Evolutionary conservation across 2,797 vertebrate genomes (phyloP), one percentile per base, ranked within the genome.

Genomic region (Hephaestus fuliginosus): DNA sequence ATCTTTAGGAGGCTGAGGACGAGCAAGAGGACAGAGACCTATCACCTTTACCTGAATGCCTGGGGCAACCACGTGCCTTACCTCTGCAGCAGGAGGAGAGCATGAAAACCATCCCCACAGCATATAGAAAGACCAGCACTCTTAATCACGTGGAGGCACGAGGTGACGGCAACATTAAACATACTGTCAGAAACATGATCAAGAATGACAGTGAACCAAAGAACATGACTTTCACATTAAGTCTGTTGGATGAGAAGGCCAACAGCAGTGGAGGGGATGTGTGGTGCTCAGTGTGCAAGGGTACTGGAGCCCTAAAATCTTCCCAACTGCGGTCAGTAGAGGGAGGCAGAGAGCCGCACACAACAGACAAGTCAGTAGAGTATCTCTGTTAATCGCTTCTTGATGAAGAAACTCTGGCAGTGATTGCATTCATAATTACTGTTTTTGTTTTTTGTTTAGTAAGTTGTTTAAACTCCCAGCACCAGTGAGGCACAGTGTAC

Each of bases 291-390:
- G 13, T 25, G 14, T 86, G 80, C 70, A 81, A 80, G 3, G 70
- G 78, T n/a, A 66, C 70, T 15, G 73, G 81, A 78, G 5, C 25
- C 8, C 2, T 46, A 1, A 39, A 55, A 61, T 65, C 79, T 61
- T 83, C 65, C 77, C 30, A 43, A 43, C 41, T 36, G 1, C 20
- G 0, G 30, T 25, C 91, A 89, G 79, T 69, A 88, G 92, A 92
- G 85, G 80, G 88, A 70, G 76, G 13, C 81, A 89, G 67, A 78
- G 88, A 91, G 80, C 57, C 43, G 46, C 67, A 64, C 1, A 55
- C 52, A 7, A 30, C 44, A 33, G 55, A 76, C 56, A 80, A 89
- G 94, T 95, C 65, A 85, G 84, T 55, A 3, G 7, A 48, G 7
- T 30, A 6, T 1, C 36, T 57, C 6, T 57, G 13, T 69, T 57